Evolutionary conservation across 2,113 vertebrate genomes (phyloP), one percentile per base, ranked within the genome.

Genomic region (Pimephales promelas): DNA sequence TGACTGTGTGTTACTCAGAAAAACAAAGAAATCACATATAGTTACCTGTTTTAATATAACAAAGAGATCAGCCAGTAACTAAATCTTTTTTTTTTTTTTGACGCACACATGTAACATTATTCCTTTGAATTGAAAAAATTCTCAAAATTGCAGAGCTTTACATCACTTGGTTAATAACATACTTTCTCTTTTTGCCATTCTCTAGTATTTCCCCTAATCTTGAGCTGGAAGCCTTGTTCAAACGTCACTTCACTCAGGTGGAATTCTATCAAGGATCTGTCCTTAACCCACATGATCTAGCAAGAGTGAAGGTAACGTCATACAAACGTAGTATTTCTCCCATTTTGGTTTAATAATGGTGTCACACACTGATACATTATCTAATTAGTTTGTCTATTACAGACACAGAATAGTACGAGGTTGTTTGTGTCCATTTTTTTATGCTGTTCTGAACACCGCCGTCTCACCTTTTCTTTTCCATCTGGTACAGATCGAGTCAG

Each of bases 251-350:
- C 93, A 99, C 98, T 92, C 98, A 99, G 96, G 98, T 99, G 92
- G 98, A 99, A 94, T 99, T 99, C 95, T 99, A 98, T 95, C 98
- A 99, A 94, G 98, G 98, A 94, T 99, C 98, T 88, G 98, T 99
- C 89, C 97, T 99, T 90, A 99, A 99, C 94, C 98, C 98, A 59
- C 98, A 99, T 79, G 98, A 99, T 92, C 94, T 99, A 90, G 98
- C 98, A 0, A 95, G 98, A 95, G 97, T 99, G 86, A 99, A 99
- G 97, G 98, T 99, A 98, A 95, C 80, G n/a, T 84, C 3, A 9
- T 1, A 71, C 43, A 49, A 22, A 6, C 8, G 0, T 36, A 2
- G 9, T 40, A 13, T 34, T 61, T 36, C 13, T 49, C 3, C 11
- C 9, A 14, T 5, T 24, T 43, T 78, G 31, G 4, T 66, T 66